These are phyloP conservation scores for Ariolimax columbianus DNA, from an alignment of 2,888 invertebrate genomes.

Conservation along the genomic window DNA sequence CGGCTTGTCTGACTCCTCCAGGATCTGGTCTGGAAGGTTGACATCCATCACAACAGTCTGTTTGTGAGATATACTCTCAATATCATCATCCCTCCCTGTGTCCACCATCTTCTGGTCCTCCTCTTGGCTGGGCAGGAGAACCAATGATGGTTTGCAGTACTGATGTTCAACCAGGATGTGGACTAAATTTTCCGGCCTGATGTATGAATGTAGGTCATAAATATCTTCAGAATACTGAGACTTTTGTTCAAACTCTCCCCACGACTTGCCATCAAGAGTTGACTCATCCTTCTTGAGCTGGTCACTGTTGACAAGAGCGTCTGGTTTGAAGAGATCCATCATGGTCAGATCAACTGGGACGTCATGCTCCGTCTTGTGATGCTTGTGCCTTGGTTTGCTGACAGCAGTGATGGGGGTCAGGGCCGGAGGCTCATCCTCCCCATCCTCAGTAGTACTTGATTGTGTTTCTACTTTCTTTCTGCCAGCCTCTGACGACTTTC, in stretches of 20 bases:
- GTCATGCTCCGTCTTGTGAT: slow-evolving; percentile 62
- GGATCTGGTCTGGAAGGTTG: slow-evolving; percentile 49
- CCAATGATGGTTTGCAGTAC: slow-evolving; percentile 40
- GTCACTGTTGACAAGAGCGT: slow-evolving; percentile 56
- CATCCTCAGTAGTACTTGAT: background rate
- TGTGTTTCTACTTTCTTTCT: background rate
- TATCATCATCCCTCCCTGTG: slow-evolving; percentile 16
- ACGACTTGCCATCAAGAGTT: slow-evolving; percentile 81
- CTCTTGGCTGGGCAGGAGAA: background rate
- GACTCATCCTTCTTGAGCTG: slow-evolving; percentile 51
- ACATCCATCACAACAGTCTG: slow-evolving; percentile 38
- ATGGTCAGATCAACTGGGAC: slow-evolving; percentile 64
- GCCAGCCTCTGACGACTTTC: slow-evolving; percentile 29
- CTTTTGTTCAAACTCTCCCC: background rate
- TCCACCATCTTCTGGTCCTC: background rate
- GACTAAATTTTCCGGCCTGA: slow-evolving; percentile 35
- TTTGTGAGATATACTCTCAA: slow-evolving; percentile 47
- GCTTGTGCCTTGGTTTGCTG: slow-evolving; percentile 59
- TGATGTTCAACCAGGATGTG: slow-evolving; percentile 41
- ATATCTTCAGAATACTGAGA: slow-evolving; percentile 30
- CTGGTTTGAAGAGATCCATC: slow-evolving; percentile 73
- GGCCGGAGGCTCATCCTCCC: slow-evolving; percentile 29
- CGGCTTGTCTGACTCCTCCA: slow-evolving; percentile 37
- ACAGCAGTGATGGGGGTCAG: background rate
- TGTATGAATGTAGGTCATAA: slow-evolving; percentile 82